A percentile compares a stretch with the other conserved stretches of the same genome.
Evolutionary conservation across 2,888 invertebrate genomes (phyloP).

Genomic region (Oscheius myriophilus): DNA sequence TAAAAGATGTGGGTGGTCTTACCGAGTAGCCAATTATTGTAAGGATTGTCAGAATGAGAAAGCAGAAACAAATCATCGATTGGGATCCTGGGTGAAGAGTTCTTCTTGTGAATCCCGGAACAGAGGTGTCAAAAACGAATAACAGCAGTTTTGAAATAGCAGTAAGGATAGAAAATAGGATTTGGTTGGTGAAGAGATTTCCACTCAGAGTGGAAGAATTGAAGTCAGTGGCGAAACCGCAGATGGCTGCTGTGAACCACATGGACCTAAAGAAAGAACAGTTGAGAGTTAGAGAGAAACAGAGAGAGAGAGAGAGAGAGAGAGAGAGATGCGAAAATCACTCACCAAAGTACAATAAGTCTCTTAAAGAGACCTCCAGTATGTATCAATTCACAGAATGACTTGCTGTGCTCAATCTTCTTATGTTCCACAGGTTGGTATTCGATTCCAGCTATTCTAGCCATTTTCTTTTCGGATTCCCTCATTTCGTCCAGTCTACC

Average conservation of each 20-base stretch:
- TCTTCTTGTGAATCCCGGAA: conserved; percentile 61
- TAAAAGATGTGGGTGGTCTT: background rate
- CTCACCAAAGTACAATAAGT: conserved; percentile 62
- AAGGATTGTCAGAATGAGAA: conserved; percentile 57
- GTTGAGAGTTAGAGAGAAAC: too few relatives aligned
- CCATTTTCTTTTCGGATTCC: conserved; percentile 60
- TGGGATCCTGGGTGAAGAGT: conserved; percentile 67
- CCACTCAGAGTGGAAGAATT: conserved; percentile 65
- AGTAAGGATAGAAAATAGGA: conserved; percentile 66
- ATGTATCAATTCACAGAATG: conserved; percentile 52
- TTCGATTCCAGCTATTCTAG: conserved; percentile 60
- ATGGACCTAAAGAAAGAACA: conserved; percentile 34
- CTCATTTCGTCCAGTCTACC: conserved; percentile 59
- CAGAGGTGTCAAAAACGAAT: conserved; percentile 60
- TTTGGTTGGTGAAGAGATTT: conserved; percentile 67
- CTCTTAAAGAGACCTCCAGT: conserved; percentile 56
- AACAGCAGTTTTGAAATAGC: conserved; percentile 67
- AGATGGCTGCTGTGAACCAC: conserved; percentile 60
- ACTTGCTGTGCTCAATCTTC: conserved; percentile 57
- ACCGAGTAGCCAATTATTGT: conserved; percentile 53
- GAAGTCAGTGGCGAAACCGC: conserved; percentile 67
- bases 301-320: too few relatives aligned
- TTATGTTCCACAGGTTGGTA: conserved; percentile 56
- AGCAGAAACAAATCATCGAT: conserved; percentile 61
- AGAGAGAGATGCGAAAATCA: too few relatives aligned